phyloP scores from a whole-genome alignment of 2,113 vertebrate species.

The Galeopterus variegatus region DNA sequence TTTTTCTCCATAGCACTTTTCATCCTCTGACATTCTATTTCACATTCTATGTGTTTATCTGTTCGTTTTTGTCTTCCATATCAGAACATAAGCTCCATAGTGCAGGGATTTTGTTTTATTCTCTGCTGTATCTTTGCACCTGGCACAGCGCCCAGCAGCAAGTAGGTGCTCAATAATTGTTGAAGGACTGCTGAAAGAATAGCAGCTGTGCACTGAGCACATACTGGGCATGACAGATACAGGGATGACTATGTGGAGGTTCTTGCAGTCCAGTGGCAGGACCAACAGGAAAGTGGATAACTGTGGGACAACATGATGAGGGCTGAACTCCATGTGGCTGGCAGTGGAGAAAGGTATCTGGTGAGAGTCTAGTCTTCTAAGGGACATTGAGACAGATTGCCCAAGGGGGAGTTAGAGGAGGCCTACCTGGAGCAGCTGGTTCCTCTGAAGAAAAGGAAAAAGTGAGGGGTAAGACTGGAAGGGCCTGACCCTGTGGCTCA shows the following conservation, averaged over 20 bases:
- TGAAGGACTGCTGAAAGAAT: not conserved
- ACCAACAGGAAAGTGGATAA: not conserved
- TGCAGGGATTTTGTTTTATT: not conserved
- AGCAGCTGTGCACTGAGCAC: not conserved
- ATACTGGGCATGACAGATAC: no score
- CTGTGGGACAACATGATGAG: rapidly evolving
- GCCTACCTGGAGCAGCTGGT: not conserved
- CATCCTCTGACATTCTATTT: not conserved
- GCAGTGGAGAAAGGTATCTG: not conserved
- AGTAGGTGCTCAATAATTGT: not conserved
- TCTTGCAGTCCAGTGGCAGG: not conserved
- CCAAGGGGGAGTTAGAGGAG: not conserved
- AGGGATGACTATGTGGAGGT: not conserved
- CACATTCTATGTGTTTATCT: not conserved
- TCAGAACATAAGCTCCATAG: not conserved
- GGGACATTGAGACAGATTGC: not conserved
- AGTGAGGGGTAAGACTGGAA: not conserved
- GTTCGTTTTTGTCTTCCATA: not conserved
- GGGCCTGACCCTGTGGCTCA: not conserved
- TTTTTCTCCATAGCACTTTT: not conserved
- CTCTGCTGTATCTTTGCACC: not conserved
- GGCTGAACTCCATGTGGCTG: no score
- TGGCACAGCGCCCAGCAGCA: not conserved
- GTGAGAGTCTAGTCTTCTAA: not conserved
- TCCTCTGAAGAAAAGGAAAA: not conserved